Conservation (phyloP, 2,113 vertebrate species). For the Pimephales promelas region DNA sequence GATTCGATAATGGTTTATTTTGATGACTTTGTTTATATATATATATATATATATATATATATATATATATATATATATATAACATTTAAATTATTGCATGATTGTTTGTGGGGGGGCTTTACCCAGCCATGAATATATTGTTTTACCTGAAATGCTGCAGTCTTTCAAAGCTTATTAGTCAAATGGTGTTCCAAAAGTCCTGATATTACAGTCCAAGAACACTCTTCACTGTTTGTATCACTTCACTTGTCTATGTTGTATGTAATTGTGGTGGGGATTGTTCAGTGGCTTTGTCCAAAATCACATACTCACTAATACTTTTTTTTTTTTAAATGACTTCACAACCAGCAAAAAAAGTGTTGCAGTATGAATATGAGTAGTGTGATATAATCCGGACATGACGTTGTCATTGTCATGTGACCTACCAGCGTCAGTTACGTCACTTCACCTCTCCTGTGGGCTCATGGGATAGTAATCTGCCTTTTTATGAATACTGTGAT, state of each 20-base stretch:
- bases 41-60: too few relatives aligned
- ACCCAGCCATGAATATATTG: background rate
- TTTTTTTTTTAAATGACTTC: background rate
- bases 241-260: background rate
- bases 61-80: too few relatives aligned
- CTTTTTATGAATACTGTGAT: background rate
- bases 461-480: background rate
- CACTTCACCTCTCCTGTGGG: background rate
- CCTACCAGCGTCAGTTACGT: background rate
- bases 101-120: background rate
- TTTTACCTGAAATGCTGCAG: background rate
- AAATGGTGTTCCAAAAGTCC: background rate
- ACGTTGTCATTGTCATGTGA: background rate
- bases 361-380: background rate
- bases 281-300: background rate
- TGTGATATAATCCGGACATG: background rate
- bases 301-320: background rate
- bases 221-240: background rate
- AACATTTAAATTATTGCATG: background rate
- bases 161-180: background rate
- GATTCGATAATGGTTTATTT: slow-evolving; percentile 25
- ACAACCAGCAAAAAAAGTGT: background rate
- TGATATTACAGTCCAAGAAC: background rate
- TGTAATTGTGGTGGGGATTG: background rate
- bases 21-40: background rate